Conservation (phyloP, 2,113 vertebrate species). For the Melanotaenia duboulayi region DNA sequence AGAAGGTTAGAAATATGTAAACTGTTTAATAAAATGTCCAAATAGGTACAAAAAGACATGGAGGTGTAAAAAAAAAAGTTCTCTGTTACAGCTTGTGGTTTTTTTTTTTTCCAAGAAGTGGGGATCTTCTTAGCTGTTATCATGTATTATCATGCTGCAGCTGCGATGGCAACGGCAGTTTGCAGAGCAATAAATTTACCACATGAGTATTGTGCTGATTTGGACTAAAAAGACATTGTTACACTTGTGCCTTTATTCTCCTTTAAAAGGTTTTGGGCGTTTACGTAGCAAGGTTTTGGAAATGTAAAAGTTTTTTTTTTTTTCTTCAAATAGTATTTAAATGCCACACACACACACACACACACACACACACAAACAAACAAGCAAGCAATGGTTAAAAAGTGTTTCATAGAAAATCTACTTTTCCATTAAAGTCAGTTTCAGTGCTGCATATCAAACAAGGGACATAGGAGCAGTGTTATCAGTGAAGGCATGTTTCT, state of each 20-base stretch:
- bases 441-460: slow-evolving; percentile 40
- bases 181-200: slow-evolving; percentile 5
- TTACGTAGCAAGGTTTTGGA: slow-evolving; percentile 32
- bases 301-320: slow-evolving; percentile 12
- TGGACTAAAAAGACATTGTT: slow-evolving; percentile 32
- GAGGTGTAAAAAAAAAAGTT: slow-evolving; percentile 22
- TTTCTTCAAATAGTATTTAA: slow-evolving; percentile 28
- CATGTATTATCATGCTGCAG: slow-evolving; percentile 38
- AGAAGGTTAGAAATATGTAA: not conserved
- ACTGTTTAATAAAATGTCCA: slow-evolving; percentile 7
- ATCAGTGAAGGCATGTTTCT: not conserved
- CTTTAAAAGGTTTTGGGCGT: slow-evolving; percentile 29
- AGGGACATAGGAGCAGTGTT: slow-evolving; percentile 23
- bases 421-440: not conserved
- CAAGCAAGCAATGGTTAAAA: not conserved
- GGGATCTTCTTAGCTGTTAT: slow-evolving; percentile 25
- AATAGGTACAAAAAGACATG: not conserved
- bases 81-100: slow-evolving; percentile 13
- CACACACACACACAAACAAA: slow-evolving; percentile 8
- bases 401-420: slow-evolving; percentile 32
- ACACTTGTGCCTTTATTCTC: slow-evolving; percentile 62
- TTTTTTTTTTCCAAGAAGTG: slow-evolving; percentile 12
- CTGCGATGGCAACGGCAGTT: slow-evolving; percentile 5
- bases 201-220: slow-evolving; percentile 2
- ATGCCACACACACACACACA: slow-evolving; percentile 14